Evolutionary conservation across 2,797 vertebrate species (phyloP), one percentile per base, ranked within the genome.

Genomic region (Enoplosus armatus): DNA sequence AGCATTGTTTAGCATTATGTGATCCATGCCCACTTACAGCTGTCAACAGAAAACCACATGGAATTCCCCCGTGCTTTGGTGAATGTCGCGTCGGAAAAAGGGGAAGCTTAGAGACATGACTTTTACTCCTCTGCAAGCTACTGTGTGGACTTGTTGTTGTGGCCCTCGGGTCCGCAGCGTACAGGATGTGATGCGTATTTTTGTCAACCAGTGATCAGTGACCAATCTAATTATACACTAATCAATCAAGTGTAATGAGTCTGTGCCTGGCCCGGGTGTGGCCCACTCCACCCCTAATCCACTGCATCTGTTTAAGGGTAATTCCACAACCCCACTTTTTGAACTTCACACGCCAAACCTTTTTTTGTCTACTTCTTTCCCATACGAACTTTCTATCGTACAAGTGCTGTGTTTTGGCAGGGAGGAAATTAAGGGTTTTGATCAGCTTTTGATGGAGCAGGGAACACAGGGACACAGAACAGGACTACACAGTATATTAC

Each of bases 181-280:
- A 33, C 78, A 86, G 68, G 82, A 88, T 85, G 77, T 53, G 45
- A 81, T 80, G 83, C 58, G 43, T 90, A 92, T 95, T 95, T 93
- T 88, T 80, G 88, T 89, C 83, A 89, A 86, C 84, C 77, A 8
- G 85, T 85, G 91, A 89, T 93, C 91, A 89, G 80, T 55, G 75
- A 85, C 71, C 74, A 5, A 76, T 78, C 79, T 94, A 94, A 95
- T 95, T 94, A 92, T 89, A 94, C 64, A 92, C 83, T 59, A 90
- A 93, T 95, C 93, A 92, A 92, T 95, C 91, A 92, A 73, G 75
- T 29, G 75, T 91, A 88, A 94, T 89, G 85, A 91, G 91, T 87
- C 87, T 82, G 72, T 80, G 87, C 77, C 55, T 9, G 67, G 72
- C 62, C 62, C 54, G 92, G 94, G 92, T 74, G 94, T 84, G 89